A percentile compares a stretch with the other conserved stretches of the same genome.
Conservation (phyloP, 2,113 vertebrate species). For the Hippocampus abdominalis region DNA sequence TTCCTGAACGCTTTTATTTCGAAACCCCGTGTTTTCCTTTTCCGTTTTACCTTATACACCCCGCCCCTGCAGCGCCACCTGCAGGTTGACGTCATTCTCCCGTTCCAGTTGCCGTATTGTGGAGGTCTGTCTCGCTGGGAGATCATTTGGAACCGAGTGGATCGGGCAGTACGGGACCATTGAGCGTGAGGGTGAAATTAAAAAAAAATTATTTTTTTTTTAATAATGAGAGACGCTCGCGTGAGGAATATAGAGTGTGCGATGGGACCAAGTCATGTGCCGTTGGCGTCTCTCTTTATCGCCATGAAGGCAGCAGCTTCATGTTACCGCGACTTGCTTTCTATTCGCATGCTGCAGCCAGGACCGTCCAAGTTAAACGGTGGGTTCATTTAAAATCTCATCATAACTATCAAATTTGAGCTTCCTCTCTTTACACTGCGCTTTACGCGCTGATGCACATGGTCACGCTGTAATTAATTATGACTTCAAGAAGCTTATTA, state of each 20-base stretch:
- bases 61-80: conserved; percentile 41
- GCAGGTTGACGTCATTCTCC: neutral
- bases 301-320: conserved; percentile 42
- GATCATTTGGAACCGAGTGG: conserved; percentile 3
- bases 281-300: conserved; percentile 26
- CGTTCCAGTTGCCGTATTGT: conserved; percentile 1
- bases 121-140: conserved; percentile 1
- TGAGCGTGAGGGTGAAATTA: neutral
- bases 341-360: conserved; percentile 36
- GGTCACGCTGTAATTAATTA: neutral
- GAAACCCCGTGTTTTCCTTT: conserved; percentile 2
- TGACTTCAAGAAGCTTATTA: conserved; percentile 15
- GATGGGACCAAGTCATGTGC: conserved; percentile 30
- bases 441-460: neutral
- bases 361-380: conserved; percentile 46
- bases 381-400: conserved; percentile 26
- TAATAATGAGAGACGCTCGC: neutral
- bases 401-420: neutral
- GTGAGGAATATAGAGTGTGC: conserved; percentile 2
- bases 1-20: conserved; percentile 24
- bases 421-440: neutral
- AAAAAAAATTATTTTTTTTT: neutral
- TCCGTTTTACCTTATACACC: neutral
- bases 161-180: neutral
- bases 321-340: conserved; percentile 36